Evolutionary conservation across 1,140 invertebrate species (phyloP).

Genomic region (Metaphire vulgaris): DNA sequence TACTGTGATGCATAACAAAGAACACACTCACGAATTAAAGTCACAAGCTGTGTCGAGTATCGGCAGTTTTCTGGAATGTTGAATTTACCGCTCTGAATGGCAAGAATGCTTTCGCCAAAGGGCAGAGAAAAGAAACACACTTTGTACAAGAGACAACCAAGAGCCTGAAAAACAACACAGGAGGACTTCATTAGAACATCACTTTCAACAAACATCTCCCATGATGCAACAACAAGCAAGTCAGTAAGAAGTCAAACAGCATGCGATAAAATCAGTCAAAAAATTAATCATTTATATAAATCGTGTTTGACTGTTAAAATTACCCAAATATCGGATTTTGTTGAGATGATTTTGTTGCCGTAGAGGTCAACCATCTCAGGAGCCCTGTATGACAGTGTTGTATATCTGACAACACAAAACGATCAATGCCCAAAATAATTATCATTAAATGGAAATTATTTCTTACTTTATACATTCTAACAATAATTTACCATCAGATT

Average conservation of each 20-base stretch:
- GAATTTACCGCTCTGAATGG: constrained; percentile 86
- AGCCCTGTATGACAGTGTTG: constrained; percentile 82
- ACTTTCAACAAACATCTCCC: neutral
- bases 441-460: too few species aligned
- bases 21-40: constrained; percentile 55
- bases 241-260: neutral
- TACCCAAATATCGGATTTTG: constrained; percentile 87
- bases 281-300: neutral
- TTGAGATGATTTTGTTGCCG: constrained; percentile 74
- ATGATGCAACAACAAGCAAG: neutral
- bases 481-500: too few species aligned
- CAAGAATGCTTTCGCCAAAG: constrained; percentile 86
- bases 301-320: constrained; percentile 28
- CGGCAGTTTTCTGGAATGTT: constrained; percentile 75
- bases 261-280: neutral
- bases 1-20: too few species aligned
- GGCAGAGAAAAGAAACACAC: constrained; percentile 85
- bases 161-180: constrained; percentile 60
- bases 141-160: constrained; percentile 84
- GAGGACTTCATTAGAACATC: neutral
- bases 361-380: constrained; percentile 96
- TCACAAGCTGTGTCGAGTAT: constrained; percentile 58
- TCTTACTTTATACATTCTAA: too few species aligned
- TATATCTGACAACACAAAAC: constrained; percentile 59
- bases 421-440: too few species aligned